These are phyloP conservation scores for Neogale vison DNA, from an alignment of 2,113 vertebrate species.

Conservation along the genomic window DNA sequence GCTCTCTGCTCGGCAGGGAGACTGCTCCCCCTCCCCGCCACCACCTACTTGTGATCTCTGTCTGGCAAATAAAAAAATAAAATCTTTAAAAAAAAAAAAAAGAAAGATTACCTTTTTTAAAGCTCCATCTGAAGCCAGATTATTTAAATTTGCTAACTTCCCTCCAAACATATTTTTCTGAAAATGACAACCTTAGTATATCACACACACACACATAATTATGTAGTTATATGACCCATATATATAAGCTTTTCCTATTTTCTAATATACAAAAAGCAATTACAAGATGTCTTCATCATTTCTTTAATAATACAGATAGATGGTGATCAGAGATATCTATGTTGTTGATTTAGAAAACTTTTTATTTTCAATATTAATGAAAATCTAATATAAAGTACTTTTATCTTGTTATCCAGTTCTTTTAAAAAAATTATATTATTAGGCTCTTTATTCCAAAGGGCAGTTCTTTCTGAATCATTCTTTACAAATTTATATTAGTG, in stretches of 20 bases:
- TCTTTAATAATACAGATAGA: conserved; percentile 10
- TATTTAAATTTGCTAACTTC: conserved; percentile 2
- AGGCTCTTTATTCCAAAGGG: not conserved
- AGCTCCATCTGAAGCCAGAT: not conserved
- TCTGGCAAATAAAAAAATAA: too few species aligned
- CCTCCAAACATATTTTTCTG: not conserved
- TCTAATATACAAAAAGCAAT: not conserved
- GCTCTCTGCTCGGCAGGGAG: too few species aligned
- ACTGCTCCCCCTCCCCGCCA: too few species aligned
- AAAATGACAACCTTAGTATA: not conserved
- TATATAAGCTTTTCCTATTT: not conserved
- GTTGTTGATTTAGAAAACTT: conserved; percentile 37
- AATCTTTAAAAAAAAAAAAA: too few species aligned
- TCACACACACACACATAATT: too few species aligned
- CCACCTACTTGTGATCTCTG: too few species aligned
- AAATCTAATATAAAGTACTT: conserved; percentile 14
- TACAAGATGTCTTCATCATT: not conserved
- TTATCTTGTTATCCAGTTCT: not conserved
- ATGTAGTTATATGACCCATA: too few species aligned
- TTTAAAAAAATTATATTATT: not conserved
- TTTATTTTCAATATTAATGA: not conserved
- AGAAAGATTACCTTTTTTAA: conserved; percentile 22
- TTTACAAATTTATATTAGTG: not conserved
- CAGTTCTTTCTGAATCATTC: not conserved
- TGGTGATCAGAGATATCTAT: not conserved